Conservation (phyloP, 2,113 vertebrate genomes). For the Brachirus orientalis region DNA sequence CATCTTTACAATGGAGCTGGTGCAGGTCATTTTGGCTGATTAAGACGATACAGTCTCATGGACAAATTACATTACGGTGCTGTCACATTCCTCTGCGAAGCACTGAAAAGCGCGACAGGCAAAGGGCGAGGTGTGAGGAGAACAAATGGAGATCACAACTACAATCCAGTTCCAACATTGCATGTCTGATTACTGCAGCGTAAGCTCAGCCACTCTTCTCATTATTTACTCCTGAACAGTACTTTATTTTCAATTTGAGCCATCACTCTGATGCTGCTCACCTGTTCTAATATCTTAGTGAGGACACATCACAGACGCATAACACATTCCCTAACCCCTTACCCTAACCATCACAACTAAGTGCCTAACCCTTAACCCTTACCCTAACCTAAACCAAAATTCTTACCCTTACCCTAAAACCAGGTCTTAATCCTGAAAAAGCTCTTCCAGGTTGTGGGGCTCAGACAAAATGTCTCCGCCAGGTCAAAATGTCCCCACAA, state of each 20-base stretch:
- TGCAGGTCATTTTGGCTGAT: constrained; percentile 24
- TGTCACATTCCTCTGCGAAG: constrained; percentile 17
- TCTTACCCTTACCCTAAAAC: too few species aligned
- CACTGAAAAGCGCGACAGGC: not conserved
- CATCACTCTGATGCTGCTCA: not conserved
- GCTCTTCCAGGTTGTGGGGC: too few species aligned
- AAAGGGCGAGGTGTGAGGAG: not conserved
- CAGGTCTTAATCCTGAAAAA: too few species aligned
- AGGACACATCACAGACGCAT: too few species aligned
- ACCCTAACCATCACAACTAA: too few species aligned
- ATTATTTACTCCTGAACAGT: constrained; percentile 44
- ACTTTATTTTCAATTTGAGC: constrained; percentile 38
- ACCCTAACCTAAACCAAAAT: too few species aligned
- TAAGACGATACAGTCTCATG: constrained; percentile 18
- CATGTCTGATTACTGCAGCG: constrained; percentile 47
- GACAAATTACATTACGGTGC: constrained; percentile 27
- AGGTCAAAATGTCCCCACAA: too few species aligned
- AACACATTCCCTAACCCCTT: too few species aligned
- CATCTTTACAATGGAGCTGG: too few species aligned
- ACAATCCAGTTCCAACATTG: constrained; percentile 7
- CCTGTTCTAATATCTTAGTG: too few species aligned
- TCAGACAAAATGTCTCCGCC: too few species aligned
- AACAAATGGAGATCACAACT: constrained; percentile 25
- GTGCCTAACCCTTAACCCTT: too few species aligned
- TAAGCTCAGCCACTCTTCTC: constrained; percentile 34